phyloP scores from a whole-genome alignment of 2,113 vertebrate species.

The Porphyrio hochstetteri region DNA sequence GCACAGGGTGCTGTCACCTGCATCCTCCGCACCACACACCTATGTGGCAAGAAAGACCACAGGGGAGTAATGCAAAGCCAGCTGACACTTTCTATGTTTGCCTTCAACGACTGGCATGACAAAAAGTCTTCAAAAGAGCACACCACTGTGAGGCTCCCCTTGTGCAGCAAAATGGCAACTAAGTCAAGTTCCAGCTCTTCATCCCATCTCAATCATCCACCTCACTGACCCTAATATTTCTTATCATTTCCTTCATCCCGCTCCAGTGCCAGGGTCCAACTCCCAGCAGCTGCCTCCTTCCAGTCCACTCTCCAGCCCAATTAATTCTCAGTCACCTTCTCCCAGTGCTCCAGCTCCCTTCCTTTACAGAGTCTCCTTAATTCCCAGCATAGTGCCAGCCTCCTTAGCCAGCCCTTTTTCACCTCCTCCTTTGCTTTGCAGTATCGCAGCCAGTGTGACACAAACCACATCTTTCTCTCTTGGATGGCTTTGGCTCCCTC shows the following conservation, averaged over 20 bases:
- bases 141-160: not conserved
- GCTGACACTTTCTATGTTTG: not conserved
- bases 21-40: not conserved
- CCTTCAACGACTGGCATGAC: not conserved
- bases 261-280: not conserved
- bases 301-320: not conserved
- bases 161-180: not conserved
- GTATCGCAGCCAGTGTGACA: not conserved
- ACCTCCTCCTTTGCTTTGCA: not conserved
- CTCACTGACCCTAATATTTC: not conserved
- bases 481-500: not conserved
- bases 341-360: not conserved
- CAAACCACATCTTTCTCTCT: not conserved
- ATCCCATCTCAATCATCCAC: not conserved
- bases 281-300: not conserved
- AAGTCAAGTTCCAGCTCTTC: not conserved
- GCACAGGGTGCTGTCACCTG: not conserved
- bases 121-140: not conserved
- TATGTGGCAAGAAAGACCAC: not conserved
- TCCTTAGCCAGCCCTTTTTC: not conserved
- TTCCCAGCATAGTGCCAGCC: not conserved
- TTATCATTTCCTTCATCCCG: not conserved
- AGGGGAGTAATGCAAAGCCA: not conserved
- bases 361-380: not conserved
- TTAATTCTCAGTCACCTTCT: not conserved